These are phyloP conservation scores for Andrena cerasifolii DNA, from an alignment of 1,140 invertebrate species.

Conservation along the genomic window DNA sequence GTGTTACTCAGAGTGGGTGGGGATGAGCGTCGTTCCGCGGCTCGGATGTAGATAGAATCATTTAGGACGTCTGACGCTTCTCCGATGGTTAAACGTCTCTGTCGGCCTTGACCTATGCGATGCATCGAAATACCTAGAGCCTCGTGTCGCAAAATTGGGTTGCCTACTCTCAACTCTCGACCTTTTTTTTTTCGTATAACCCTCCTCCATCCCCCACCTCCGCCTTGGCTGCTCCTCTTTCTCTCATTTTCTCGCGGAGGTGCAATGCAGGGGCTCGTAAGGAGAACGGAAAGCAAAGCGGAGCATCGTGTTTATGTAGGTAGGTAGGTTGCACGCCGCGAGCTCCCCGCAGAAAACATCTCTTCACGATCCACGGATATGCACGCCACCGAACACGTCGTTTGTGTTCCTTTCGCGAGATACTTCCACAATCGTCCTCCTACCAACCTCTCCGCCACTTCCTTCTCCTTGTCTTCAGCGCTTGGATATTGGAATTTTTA, in stretches of 20 bases:
- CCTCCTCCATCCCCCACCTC: background rate
- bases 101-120: conserved; percentile 61
- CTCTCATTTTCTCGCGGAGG: conserved; percentile 57
- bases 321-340: conserved; percentile 69
- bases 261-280: conserved; percentile 66
- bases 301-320: conserved; percentile 72
- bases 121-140: conserved; percentile 48
- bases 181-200: conserved; percentile 58
- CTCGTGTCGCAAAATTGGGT: conserved; percentile 58
- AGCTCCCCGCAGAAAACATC: conserved; percentile 54
- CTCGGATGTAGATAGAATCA: background rate
- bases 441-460: no score
- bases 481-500: no score
- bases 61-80: conserved; percentile 32
- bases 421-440: background rate
- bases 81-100: conserved; percentile 27
- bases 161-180: conserved; percentile 58
- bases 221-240: conserved; percentile 27
- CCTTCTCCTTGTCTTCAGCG: no score
- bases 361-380: conserved; percentile 39
- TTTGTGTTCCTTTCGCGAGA: background rate
- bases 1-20: no score
- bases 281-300: conserved; percentile 71
- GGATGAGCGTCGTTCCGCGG: background rate
- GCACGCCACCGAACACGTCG: background rate